phyloP scores from a whole-genome alignment of 2,113 vertebrate genomes.

The Aleadryas rufinucha region DNA sequence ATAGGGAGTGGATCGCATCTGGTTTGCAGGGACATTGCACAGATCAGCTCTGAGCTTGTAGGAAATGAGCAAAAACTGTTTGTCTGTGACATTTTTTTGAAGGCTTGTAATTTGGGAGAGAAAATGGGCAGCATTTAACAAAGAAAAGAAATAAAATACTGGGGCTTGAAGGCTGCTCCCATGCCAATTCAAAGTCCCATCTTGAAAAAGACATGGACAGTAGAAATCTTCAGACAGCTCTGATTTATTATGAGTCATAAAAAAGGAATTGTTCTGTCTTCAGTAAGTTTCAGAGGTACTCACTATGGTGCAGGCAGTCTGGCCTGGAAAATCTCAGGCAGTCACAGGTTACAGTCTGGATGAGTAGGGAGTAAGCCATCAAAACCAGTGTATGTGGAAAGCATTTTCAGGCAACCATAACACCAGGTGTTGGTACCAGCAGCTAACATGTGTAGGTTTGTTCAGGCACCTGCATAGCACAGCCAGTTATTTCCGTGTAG shows the following conservation, averaged over 20 bases:
- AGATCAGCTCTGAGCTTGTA: not conserved
- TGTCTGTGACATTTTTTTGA: not conserved
- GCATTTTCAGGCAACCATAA: not conserved
- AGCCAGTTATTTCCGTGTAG: not conserved
- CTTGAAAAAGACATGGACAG: not conserved
- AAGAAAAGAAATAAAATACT: not conserved
- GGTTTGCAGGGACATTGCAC: not conserved
- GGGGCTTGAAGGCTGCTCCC: not conserved
- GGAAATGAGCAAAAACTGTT: not conserved
- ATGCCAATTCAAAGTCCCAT: not conserved
- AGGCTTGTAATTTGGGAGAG: not conserved
- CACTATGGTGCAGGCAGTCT: not conserved
- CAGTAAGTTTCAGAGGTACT: not conserved
- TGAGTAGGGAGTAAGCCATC: not conserved
- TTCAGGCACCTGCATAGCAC: not conserved
- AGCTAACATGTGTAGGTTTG: not conserved
- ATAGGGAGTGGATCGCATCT: not conserved
- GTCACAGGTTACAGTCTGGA: not conserved
- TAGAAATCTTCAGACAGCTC: not conserved
- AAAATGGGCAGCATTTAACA: not conserved
- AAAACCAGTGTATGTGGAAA: not conserved
- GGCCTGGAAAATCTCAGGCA: not conserved
- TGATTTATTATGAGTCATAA: not conserved
- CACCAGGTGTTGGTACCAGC: not conserved
- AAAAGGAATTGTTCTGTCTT: not conserved